Evolutionary conservation across 2,113 vertebrate species (phyloP), one percentile per base, ranked within the genome.

Genomic region (Acrocephalus kingi): DNA sequence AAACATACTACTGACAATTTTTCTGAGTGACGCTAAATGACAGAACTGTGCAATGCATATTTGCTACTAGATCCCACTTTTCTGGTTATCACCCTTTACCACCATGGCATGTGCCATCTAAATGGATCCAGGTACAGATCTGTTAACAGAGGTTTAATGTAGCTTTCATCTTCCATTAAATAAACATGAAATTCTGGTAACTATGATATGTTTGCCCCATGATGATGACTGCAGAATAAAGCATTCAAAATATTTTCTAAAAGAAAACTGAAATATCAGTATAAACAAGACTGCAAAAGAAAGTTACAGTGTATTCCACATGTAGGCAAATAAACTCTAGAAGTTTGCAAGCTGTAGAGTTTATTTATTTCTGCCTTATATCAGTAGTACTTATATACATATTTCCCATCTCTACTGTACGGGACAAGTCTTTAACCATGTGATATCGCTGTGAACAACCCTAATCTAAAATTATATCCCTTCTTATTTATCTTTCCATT

Each of bases 391-490:
- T 41, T 68, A 28, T 10, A 54, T 63, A 14, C 4, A 15, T 39
- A 28, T 67, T 84, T 61, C 25, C 21, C 51, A 27, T 48, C 21
- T 72, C 13, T 52, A n/a, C 10, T 56, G 72, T 41, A 45, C 16
- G 17, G 33, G 17, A 19, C 3, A 68, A 48, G 23, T 37, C 41
- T 72, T 79, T 48, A 49, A 71, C 46, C 11, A 23, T 24, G 10
- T 17, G 7, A 30, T 56, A 31, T n/a, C 3, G 9, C n/a, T 0
- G 0, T 43, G 25, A 90, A 67, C 18, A 71, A 85, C 1, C 6
- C 7, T 77, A 27, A n/a, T 22, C 8, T 17, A 48, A 58, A 88
- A 87, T n/a, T 10, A 51, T 35, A 33, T 35, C 16, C 12, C 39
- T 72, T 27, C 8, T 33, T 39, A 35, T 12, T 25, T 22, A 12